Evolutionary conservation across 2,888 invertebrate species (phyloP).

Genomic region (Phorcus lineatus): DNA sequence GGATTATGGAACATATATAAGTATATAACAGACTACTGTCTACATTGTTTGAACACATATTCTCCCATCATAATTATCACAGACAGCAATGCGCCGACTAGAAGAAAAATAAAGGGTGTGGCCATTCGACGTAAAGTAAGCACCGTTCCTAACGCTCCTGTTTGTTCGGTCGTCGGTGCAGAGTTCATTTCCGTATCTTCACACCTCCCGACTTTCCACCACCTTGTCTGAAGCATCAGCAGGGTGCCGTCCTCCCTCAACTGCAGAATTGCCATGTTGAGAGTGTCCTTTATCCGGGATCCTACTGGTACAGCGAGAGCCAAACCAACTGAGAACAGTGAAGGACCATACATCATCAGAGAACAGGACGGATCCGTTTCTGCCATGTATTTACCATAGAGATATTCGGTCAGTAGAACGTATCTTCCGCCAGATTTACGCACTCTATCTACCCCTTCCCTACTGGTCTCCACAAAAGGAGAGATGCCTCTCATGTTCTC

Average conservation of each 20-base stretch:
- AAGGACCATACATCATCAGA: constrained; percentile 36
- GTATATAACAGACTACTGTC: too few species aligned
- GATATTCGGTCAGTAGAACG: constrained; percentile 35
- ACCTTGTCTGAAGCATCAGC: neutral
- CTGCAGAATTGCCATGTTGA: neutral
- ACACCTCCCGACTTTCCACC: neutral
- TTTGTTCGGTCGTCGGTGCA: too few species aligned
- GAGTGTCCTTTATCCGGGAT: too few species aligned
- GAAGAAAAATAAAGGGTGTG: too few species aligned
- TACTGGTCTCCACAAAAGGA: constrained; percentile 26
- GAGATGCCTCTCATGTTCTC: constrained; percentile 25
- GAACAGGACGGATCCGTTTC: constrained; percentile 29
- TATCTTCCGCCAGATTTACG: constrained; percentile 33
- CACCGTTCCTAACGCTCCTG: too few species aligned
- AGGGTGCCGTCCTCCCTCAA: neutral
- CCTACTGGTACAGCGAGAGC: too few species aligned
- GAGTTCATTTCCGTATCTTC: too few species aligned
- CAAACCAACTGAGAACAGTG: neutral
- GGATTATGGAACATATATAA: too few species aligned
- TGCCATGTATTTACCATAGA: constrained; percentile 35
- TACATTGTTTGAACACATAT: too few species aligned
- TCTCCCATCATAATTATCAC: too few species aligned
- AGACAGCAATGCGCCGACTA: too few species aligned
- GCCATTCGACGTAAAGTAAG: too few species aligned
- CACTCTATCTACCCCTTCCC: constrained; percentile 37